Base-by-base conservation (phyloP, 2,113 vertebrate genomes). In the Chrysemys picta region DNA sequence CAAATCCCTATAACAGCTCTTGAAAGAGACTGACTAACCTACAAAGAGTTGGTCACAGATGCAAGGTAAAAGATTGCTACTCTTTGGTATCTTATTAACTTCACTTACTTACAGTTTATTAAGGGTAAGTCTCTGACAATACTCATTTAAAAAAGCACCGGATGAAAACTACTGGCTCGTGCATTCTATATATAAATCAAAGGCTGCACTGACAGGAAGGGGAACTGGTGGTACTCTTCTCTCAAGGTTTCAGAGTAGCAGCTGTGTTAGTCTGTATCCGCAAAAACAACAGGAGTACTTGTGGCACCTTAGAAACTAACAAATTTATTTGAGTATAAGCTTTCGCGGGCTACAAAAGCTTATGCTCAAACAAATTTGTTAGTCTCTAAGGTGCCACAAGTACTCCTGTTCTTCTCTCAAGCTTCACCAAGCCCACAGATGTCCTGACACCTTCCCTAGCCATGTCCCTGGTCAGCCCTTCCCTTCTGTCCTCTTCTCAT, bases 101-200 rank as follows among this genome's bases (percentile, higher is more conserved):
- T 72, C n/a, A 72, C 69, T 31, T 22, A 72, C 19, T n/a, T 88
- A 54, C 89, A 85, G 90, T 87, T 82, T 86, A 87, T 94, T 93
- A 53, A 79, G 49, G 76, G 31, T 47, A 93, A 94, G 89, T 95
- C 82, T 62, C 69, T 42, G 35, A 72, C 7, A 16, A n/a, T 69
- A 69, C 65, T n/a, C 31, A n/a, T n/a, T 69, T 69, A n/a, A 35
- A 69, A n/a, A n/a, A 69, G 16, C 35, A 69, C 50, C 16, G 19
- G 19, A 54, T 54, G 53, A 22, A 54, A 54, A 54, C 53, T 19
- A 54, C 53, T 54, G 19, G 53, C 53, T 86, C 4, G n/a, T 94
- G 50, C 21, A 87, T 80, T 85, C 93, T 94, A 42, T 79, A 72
- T 87, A 65, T 75, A 84, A 86, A 86, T 45, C 57, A 57, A 89